Evolutionary conservation across 2,888 invertebrate species (phyloP).

Genomic region (Brenthis ino): DNA sequence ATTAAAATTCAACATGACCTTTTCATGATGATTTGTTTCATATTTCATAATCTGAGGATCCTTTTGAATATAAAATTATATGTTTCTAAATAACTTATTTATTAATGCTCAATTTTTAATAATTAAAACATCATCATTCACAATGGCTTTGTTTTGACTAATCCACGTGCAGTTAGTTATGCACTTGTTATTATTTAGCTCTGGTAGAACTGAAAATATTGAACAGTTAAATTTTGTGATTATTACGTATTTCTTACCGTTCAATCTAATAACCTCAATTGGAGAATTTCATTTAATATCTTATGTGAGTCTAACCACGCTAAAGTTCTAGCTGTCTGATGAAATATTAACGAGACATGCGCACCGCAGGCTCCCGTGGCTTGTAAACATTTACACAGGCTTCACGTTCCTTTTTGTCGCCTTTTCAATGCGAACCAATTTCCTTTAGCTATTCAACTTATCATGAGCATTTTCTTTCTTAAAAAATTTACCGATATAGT

Average conservation of each 20-base stretch:
- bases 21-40: too few species aligned
- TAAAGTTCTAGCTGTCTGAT: conserved; percentile 36
- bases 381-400: conserved; percentile 28
- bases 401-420: conserved; percentile 7
- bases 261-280: conserved; percentile 1
- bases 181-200: too few species aligned
- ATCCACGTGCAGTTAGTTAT: too few species aligned
- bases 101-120: too few species aligned
- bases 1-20: too few species aligned
- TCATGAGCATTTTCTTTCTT: neutral
- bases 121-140: too few species aligned
- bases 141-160: too few species aligned
- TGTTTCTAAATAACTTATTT: too few species aligned
- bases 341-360: conserved; percentile 40
- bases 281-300: conserved; percentile 8
- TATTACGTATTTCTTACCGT: neutral
- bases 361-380: conserved; percentile 19
- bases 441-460: conserved; percentile 9
- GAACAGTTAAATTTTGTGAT: too few species aligned
- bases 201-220: too few species aligned
- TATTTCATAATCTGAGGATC: too few species aligned
- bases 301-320: conserved; percentile 22
- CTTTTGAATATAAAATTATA: too few species aligned
- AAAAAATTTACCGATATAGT: neutral
- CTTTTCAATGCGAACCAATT: conserved; percentile 14